These are phyloP conservation scores for Pherbina coryleti DNA, from an alignment of 2,888 invertebrate species.

Conservation along the genomic window DNA sequence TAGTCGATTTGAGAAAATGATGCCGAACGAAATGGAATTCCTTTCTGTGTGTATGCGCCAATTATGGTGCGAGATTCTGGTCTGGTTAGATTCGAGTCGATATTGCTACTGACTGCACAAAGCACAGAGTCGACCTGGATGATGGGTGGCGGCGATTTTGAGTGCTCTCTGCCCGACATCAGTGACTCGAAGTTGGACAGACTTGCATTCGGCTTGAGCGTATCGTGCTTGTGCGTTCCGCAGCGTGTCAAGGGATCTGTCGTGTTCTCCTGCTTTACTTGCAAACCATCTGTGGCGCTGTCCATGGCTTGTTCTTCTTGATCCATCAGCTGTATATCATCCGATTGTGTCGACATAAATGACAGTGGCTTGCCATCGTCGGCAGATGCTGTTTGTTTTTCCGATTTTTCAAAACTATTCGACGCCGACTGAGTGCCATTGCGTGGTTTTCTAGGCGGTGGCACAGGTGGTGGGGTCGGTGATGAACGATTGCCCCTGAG, in stretches of 20 bases:
- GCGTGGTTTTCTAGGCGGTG: constrained; percentile 72
- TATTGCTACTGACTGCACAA: constrained; percentile 57
- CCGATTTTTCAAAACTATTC: constrained; percentile 69
- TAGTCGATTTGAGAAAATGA: constrained; percentile 91
- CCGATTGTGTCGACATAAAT: constrained; percentile 49
- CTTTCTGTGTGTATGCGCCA: constrained; percentile 76
- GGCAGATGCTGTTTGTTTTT: constrained; percentile 42
- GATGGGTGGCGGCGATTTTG: constrained; percentile 58
- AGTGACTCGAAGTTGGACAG: constrained; percentile 65
- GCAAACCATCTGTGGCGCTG: background rate
- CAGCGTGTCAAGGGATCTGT: constrained; percentile 15
- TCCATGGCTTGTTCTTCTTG: constrained; percentile 47
- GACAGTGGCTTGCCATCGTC: constrained; percentile 41
- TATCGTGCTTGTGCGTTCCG: constrained; percentile 51
- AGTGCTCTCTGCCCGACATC: constrained; percentile 59
- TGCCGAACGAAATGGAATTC: constrained; percentile 84
- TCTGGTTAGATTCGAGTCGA: constrained; percentile 70
- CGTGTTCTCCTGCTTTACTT: background rate
- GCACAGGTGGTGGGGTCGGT: constrained; percentile 74
- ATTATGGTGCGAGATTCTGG: constrained; percentile 75
- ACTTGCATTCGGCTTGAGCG: constrained; percentile 64
- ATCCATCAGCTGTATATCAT: constrained; percentile 58
- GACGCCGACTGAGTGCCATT: constrained; percentile 68
- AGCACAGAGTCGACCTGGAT: background rate
- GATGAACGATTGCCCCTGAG: constrained; percentile 74